Evolutionary conservation across 2,113 vertebrate genomes (phyloP), one percentile per base, ranked within the genome.

Genomic region (pig (Sus scrofa)): DNA sequence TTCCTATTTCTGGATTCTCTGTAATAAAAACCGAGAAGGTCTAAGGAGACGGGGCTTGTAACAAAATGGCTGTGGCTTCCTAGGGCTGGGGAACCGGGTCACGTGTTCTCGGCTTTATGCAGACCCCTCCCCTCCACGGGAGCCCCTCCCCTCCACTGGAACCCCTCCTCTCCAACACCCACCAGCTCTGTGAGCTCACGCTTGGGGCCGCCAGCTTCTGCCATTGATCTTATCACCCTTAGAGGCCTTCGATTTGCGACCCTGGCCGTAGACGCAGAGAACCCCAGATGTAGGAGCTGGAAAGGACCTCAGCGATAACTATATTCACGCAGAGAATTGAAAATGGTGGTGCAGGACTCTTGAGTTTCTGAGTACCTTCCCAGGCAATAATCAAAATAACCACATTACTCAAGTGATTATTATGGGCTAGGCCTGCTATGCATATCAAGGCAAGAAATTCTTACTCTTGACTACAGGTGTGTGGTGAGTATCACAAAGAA

Each of bases 1-100:
- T 34, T 32, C 34, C 34, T 32, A 19, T 62, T 86, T 91, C 6
- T 74, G 37, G 2, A 20, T 83, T 91, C 30, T 94, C 44, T 92
- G 78, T n/a, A n/a, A n/a, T 54, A 24, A n/a, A 78, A 34, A 63
- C 54, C 0, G 39, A 82, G 16, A 24, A 44, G 32, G 6, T 32
- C 24, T 39, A 3, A 86, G 67, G 88, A 70, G n/a, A n/a, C n/a
- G n/a, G n/a, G n/a, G 52, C 9, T 44, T 54, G 18, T 11, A 32
- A 44, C 63, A n/a, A 30, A 90, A 37, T 0, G 22, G 24, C 52
- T 4, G 3, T n/a, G 56, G 56, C 44, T 14, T 44, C 2, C n/a
- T 50, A 24, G 3, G 34, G n/a, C 50, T 7, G 19, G n/a, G 16
- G 34, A 7, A 8, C 8, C n/a, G 50, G 9, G 0, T 1, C n/a